A percentile compares a stretch with the other conserved stretches of the same genome.
Evolutionary conservation across 2,888 invertebrate species (phyloP).

Genomic region (Amblyjoppa proteus): DNA sequence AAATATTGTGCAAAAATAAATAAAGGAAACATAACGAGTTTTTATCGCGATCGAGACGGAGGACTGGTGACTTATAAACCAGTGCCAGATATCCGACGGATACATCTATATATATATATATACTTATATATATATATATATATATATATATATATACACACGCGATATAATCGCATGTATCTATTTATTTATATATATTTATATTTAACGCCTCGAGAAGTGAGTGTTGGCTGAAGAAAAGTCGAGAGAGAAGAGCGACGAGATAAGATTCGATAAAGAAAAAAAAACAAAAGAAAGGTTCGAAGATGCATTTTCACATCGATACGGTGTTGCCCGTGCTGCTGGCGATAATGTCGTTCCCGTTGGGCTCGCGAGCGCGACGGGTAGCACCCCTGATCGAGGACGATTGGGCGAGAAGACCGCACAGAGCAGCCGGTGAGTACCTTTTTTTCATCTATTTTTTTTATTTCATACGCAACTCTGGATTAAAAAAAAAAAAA

Average conservation of each 20-base stretch:
- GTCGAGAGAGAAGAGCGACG: constrained; percentile 4
- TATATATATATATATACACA: constrained; percentile 5
- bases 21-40: constrained; percentile 10
- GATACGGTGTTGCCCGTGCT: constrained; percentile 78
- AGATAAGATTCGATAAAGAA: constrained; percentile 26
- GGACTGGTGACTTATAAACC: constrained; percentile 45
- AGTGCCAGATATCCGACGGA: constrained; percentile 61
- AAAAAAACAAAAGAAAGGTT: constrained; percentile 24
- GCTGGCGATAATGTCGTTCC: constrained; percentile 83
- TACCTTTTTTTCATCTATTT: constrained; percentile 73
- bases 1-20: neutral
- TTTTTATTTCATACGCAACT: neutral
- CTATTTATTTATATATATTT: constrained; percentile 44
- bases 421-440: constrained; percentile 90
- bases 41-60: constrained; percentile 12
- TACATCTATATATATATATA: constrained; percentile 33
- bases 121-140: no score
- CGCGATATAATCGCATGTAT: constrained; percentile 19
- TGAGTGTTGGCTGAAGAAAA: constrained; percentile 43
- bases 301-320: constrained; percentile 78
- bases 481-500: no score
- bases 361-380: constrained; percentile 84
- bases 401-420: constrained; percentile 89
- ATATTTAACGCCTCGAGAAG: constrained; percentile 26
- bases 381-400: constrained; percentile 89